Evolutionary conservation across 2,888 invertebrate genomes (phyloP).

Genomic region (Digitonthophagus gazella): DNA sequence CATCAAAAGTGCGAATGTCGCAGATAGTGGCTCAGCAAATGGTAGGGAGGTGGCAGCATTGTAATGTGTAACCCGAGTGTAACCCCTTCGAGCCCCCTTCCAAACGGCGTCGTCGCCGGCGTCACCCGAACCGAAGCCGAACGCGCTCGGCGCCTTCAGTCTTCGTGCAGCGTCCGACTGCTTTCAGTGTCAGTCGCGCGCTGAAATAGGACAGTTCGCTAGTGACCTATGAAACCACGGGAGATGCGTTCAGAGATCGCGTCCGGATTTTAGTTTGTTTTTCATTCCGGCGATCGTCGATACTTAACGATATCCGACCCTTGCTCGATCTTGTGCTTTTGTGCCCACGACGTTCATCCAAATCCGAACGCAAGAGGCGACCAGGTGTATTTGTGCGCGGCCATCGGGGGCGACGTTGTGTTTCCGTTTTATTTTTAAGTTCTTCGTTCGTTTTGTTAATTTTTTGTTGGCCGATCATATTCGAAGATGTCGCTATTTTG

Average conservation of each 20-base stretch:
- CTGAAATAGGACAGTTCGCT: neutral
- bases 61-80: constrained; percentile 42
- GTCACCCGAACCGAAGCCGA: constrained; percentile 40
- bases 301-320: neutral
- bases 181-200: neutral
- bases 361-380: neutral
- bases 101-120: constrained; percentile 31
- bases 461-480: constrained; percentile 25
- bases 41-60: constrained; percentile 41
- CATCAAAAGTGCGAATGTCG: constrained; percentile 34
- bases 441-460: constrained; percentile 27
- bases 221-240: constrained; percentile 20
- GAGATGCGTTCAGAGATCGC: constrained; percentile 21
- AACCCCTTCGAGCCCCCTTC: constrained; percentile 42
- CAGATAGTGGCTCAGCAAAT: constrained; percentile 32
- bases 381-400: constrained; percentile 16
- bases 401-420: constrained; percentile 21
- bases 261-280: constrained; percentile 9
- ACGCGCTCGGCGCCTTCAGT: constrained; percentile 20
- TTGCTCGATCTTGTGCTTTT: constrained; percentile 14
- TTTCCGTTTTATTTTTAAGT: constrained; percentile 23
- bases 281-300: constrained; percentile 16
- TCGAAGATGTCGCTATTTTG: constrained; percentile 45
- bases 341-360: neutral
- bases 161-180: neutral